Conservation (phyloP, 2,888 invertebrate species). For the Philhelius pedissequus region DNA sequence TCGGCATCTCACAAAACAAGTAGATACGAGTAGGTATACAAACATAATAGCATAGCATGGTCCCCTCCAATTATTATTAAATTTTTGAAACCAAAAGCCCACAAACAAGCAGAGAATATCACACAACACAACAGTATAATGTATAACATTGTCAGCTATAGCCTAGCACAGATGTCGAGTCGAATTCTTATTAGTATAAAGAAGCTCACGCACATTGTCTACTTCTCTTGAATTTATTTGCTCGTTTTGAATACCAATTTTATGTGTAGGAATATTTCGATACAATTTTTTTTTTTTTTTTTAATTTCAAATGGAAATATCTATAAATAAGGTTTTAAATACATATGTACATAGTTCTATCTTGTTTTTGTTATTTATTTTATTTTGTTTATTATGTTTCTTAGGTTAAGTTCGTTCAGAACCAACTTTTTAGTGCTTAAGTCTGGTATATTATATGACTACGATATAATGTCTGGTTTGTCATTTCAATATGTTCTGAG, state of each 20-base stretch:
- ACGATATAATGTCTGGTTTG: conserved; percentile 19
- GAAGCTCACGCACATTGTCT: conserved; percentile 55
- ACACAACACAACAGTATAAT: background rate
- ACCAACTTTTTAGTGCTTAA: conserved; percentile 36
- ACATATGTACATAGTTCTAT: no score
- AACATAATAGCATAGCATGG: conserved; percentile 26
- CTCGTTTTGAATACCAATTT: conserved; percentile 1
- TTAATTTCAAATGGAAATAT: no score
- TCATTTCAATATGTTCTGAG: background rate
- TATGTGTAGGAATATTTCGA: conserved; percentile 32
- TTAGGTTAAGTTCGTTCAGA: conserved; percentile 15
- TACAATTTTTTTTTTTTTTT: conserved; percentile 7
- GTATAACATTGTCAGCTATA: background rate
- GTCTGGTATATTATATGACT: conserved; percentile 24
- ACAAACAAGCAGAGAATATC: conserved; percentile 23
- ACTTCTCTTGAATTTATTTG: conserved; percentile 19
- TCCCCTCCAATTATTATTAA: conserved; percentile 24
- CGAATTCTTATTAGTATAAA: no score
- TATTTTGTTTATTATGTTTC: conserved; percentile 9
- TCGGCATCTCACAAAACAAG: background rate
- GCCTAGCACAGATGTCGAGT: background rate
- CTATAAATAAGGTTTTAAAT: no score
- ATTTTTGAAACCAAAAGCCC: background rate
- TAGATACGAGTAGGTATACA: no score
- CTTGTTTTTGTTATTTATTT: background rate